phyloP scores from a whole-genome alignment of 2,113 vertebrate genomes.

The Malurus melanocephalus region DNA sequence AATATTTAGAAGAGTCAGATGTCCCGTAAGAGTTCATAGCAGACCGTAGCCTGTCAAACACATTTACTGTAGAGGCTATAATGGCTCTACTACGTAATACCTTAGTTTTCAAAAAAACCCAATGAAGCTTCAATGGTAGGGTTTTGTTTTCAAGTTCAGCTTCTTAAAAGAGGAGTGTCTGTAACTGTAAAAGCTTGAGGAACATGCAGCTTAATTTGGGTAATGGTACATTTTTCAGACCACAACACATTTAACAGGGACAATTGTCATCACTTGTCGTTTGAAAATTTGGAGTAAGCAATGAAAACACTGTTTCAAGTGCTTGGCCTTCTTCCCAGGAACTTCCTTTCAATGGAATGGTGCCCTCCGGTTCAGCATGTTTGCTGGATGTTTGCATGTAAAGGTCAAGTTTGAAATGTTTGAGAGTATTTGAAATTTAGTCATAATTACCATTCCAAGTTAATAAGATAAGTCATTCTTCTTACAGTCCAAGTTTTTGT shows the following conservation, averaged over 20 bases:
- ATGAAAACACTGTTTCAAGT: background rate
- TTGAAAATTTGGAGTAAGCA: background rate
- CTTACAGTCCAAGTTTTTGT: background rate
- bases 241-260: background rate
- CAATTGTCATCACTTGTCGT: accelerated
- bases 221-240: background rate
- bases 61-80: background rate
- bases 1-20: background rate
- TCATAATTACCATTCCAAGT: background rate
- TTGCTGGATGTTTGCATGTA: background rate
- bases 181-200: background rate
- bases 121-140: background rate
- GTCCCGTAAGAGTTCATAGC: background rate
- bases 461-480: background rate
- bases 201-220: background rate
- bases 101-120: background rate
- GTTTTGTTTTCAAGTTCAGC: background rate
- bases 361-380: background rate
- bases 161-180: background rate
- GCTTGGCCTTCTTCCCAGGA: background rate
- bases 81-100: background rate
- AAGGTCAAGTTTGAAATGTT: constrained; percentile 13
- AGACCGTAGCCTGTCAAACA: background rate
- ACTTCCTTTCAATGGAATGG: background rate
- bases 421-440: background rate